phyloP scores from a whole-genome alignment of 1,140 invertebrate species.

The Cherax quadricarinatus region DNA sequence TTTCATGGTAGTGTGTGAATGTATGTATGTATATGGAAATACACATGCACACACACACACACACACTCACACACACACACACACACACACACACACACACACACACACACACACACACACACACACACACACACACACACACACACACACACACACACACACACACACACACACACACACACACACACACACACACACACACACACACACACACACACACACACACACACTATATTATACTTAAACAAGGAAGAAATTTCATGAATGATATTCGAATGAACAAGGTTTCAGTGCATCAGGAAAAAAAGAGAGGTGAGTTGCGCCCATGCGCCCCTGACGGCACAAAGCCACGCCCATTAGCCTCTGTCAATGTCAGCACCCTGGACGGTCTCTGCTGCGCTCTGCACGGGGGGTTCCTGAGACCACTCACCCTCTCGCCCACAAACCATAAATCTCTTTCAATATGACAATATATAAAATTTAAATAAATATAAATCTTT shows the following conservation, averaged over 20 bases:
- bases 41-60: background rate
- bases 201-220: too few species aligned
- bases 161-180: too few species aligned
- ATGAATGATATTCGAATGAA: slow-evolving; percentile 15
- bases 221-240: background rate
- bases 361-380: slow-evolving; percentile 71
- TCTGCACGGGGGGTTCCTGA: slow-evolving; percentile 50
- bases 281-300: slow-evolving; percentile 46
- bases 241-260: background rate
- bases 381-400: slow-evolving; percentile 58
- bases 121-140: too few species aligned
- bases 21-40: background rate
- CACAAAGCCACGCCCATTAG: slow-evolving; percentile 50
- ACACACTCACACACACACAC: too few species aligned
- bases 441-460: slow-evolving; percentile 38
- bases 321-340: slow-evolving; percentile 39
- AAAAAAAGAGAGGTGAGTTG: slow-evolving; percentile 35
- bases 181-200: too few species aligned
- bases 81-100: too few species aligned
- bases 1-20: background rate
- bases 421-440: slow-evolving; percentile 63
- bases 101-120: too few species aligned
- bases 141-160: too few species aligned
- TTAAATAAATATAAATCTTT: background rate
- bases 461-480: background rate